phyloP scores from a whole-genome alignment of 2,113 vertebrate genomes.

The Camelus dromedarius region DNA sequence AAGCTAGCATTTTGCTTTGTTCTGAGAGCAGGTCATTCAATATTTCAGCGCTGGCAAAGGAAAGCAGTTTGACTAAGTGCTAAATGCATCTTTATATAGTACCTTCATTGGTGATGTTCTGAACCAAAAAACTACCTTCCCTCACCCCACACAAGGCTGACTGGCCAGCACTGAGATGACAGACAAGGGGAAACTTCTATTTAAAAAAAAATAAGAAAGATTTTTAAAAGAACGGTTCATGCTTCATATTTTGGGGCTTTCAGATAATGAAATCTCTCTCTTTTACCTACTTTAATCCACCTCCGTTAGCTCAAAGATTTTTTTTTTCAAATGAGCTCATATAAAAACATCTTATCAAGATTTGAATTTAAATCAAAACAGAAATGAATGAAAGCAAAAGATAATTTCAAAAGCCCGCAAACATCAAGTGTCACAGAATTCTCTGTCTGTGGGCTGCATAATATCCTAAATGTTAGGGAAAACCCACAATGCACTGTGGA shows the following conservation, averaged over 20 bases:
- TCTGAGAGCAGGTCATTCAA: neutral
- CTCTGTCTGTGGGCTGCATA: neutral
- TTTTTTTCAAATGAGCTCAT: neutral
- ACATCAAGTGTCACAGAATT: neutral
- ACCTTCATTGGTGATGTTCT: neutral
- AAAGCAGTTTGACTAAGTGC: neutral
- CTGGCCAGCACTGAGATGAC: neutral
- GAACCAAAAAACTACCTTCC: neutral
- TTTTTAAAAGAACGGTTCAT: neutral
- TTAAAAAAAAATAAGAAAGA: neutral
- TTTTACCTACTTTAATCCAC: slow-evolving; percentile 28
- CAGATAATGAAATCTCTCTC: neutral
- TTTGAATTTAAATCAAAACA: slow-evolving; percentile 34
- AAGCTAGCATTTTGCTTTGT: neutral
- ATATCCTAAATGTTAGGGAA: neutral
- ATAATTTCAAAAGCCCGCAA: neutral
- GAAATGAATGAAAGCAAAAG: slow-evolving; percentile 24
- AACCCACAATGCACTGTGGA: neutral
- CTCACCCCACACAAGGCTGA: neutral
- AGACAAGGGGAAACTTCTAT: neutral
- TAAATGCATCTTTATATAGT: neutral
- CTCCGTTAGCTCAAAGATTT: neutral
- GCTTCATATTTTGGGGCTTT: neutral
- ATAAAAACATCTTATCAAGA: neutral
- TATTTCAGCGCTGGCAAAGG: neutral